Percentiles rank a stretch among this genome's conserved stretches.
Conservation (phyloP, 2,113 vertebrate genomes). For the Dicrurus megarhynchus region DNA sequence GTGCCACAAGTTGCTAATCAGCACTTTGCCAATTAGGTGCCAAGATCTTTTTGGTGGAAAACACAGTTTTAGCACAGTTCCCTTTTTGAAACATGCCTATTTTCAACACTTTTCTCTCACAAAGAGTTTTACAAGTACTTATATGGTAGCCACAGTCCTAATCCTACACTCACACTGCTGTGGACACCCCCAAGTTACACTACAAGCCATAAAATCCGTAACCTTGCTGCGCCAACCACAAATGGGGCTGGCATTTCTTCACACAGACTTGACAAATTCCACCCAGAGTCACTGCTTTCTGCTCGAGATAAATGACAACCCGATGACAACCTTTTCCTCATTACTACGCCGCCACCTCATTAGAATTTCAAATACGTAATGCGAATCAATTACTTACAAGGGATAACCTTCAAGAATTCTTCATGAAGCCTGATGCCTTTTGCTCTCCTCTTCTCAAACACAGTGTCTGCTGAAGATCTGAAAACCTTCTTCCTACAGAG, state of each 20-base stretch:
- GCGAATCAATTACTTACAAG: conserved; percentile 52
- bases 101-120: not conserved
- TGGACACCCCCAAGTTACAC: not conserved
- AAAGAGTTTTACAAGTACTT: not conserved
- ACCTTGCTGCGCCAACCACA: not conserved
- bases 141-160: not conserved
- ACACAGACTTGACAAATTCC: not conserved
- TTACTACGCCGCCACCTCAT: not conserved
- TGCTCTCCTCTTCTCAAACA: conserved; percentile 10
- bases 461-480: not conserved
- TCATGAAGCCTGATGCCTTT: conserved; percentile 5
- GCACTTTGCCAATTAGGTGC: not conserved
- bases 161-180: not conserved
- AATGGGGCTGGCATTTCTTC: not conserved
- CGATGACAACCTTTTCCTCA: not conserved
- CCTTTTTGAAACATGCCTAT: not conserved
- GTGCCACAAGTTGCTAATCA: not conserved
- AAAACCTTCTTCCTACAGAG: conserved; percentile 50
- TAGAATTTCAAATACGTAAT: not conserved
- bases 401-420: conserved; percentile 40
- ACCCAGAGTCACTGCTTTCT: not conserved
- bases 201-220: not conserved
- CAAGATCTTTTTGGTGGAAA: not conserved
- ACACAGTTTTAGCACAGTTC: not conserved
- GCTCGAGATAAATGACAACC: not conserved